Percentiles rank a stretch among this genome's conserved stretches.
Evolutionary conservation across 2,888 invertebrate species (phyloP).

Genomic region (Noctua janthina): DNA sequence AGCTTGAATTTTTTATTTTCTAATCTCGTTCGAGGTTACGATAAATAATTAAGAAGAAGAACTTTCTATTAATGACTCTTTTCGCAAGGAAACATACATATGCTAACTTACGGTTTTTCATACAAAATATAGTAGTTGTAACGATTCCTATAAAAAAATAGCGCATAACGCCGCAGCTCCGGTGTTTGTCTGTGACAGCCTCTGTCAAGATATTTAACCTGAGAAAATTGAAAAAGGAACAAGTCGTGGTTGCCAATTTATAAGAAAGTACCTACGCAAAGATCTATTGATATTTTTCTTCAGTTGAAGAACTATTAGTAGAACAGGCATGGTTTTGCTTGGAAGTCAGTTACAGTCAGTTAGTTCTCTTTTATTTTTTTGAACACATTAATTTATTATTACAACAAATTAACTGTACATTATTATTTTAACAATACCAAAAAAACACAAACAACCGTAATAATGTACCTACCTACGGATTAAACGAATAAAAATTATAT

Average conservation of each 20-base stretch:
- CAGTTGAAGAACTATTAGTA: too few relatives aligned
- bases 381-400: neutral
- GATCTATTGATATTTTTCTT: too few relatives aligned
- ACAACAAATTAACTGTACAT: too few relatives aligned
- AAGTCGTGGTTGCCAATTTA: too few relatives aligned
- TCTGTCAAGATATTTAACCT: neutral
- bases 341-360: too few relatives aligned
- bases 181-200: neutral
- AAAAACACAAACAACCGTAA: too few relatives aligned
- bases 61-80: neutral
- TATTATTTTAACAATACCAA: too few relatives aligned
- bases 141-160: neutral
- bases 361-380: too few relatives aligned
- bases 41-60: constrained; percentile 9
- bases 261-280: neutral
- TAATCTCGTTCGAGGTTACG: constrained; percentile 23
- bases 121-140: neutral
- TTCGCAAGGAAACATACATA: neutral
- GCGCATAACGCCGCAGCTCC: too few relatives aligned
- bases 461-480: too few relatives aligned
- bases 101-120: neutral
- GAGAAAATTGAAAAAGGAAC: neutral
- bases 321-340: too few relatives aligned
- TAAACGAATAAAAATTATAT: too few relatives aligned
- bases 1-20: constrained; percentile 25